A percentile compares a stretch with the other conserved stretches of the same genome.
Conservation (phyloP, 2,797 vertebrate species). For the Triplophysa yarkandensis region DNA sequence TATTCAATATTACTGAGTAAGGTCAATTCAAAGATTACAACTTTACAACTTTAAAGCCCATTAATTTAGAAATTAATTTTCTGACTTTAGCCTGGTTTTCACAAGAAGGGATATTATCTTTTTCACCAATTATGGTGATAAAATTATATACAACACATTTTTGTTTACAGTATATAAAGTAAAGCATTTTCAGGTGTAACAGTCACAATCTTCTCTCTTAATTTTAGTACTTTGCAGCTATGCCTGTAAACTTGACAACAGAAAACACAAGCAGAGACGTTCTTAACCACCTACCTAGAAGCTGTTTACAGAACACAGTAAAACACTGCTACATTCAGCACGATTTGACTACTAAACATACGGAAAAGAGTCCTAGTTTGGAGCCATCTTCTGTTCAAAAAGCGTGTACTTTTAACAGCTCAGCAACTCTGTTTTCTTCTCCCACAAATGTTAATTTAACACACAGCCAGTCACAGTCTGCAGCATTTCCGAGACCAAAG, state of each 20-base stretch:
- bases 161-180: too few species aligned
- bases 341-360: slow-evolving; percentile 18
- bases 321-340: slow-evolving; percentile 39
- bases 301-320: slow-evolving; percentile 14
- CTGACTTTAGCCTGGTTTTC: too few species aligned
- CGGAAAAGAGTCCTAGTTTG: slow-evolving; percentile 14
- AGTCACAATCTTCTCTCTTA: background rate
- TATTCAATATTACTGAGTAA: too few species aligned
- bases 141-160: too few species aligned
- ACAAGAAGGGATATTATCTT: too few species aligned
- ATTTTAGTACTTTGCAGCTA: slow-evolving; percentile 58
- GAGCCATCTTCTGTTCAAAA: slow-evolving; percentile 21
- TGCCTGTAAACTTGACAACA: slow-evolving; percentile 63
- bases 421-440: slow-evolving; percentile 2
- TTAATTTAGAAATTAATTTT: too few species aligned
- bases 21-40: too few species aligned
- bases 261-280: slow-evolving; percentile 51
- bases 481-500: slow-evolving; percentile 47
- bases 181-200: too few species aligned
- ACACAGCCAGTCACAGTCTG: slow-evolving; percentile 16
- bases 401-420: slow-evolving; percentile 18
- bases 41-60: too few species aligned
- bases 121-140: too few species aligned
- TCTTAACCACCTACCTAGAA: slow-evolving; percentile 56
- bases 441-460: slow-evolving; percentile 2